These are phyloP conservation scores for Dryobotodes eremita DNA, from an alignment of 2,888 invertebrate species.

Conservation along the genomic window DNA sequence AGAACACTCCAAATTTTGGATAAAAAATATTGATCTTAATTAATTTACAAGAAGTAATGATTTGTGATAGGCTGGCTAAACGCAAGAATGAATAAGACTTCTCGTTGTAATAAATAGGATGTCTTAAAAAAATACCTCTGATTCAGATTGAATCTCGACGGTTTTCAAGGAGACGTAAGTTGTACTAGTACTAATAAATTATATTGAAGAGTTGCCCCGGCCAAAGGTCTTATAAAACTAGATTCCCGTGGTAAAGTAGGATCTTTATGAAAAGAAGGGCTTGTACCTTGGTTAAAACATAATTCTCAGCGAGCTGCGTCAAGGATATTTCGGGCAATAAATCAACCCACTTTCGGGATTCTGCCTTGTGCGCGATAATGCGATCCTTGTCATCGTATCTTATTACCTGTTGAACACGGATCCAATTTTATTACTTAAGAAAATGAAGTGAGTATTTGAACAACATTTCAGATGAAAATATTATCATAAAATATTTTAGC, in stretches of 20 bases:
- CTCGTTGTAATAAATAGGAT: slow-evolving; percentile 31
- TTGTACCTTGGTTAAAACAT: slow-evolving; percentile 72
- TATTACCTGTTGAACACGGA: slow-evolving; percentile 84
- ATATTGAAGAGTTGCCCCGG: slow-evolving; percentile 31
- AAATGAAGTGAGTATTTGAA: slow-evolving; percentile 67
- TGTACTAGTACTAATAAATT: slow-evolving; percentile 50
- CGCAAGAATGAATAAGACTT: slow-evolving; percentile 41
- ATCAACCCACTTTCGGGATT: slow-evolving; percentile 82
- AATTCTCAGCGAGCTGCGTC: slow-evolving; percentile 74
- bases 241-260: slow-evolving; percentile 35
- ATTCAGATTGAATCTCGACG: slow-evolving; percentile 41
- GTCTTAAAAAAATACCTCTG: slow-evolving; percentile 40
- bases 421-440: slow-evolving; percentile 75
- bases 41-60: slow-evolving; percentile 48
- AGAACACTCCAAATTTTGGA: slow-evolving; percentile 36
- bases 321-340: slow-evolving; percentile 81
- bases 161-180: slow-evolving; percentile 42
- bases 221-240: slow-evolving; percentile 52
- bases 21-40: slow-evolving; percentile 52
- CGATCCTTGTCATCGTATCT: slow-evolving; percentile 83
- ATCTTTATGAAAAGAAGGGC: slow-evolving; percentile 55
- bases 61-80: slow-evolving; percentile 40
- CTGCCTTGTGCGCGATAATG: slow-evolving; percentile 80
- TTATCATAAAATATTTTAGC: slow-evolving; percentile 44
- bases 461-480: slow-evolving; percentile 47